Evolutionary conservation across 1,140 invertebrate species (phyloP).

Genomic region (Drosophila persimilis): DNA sequence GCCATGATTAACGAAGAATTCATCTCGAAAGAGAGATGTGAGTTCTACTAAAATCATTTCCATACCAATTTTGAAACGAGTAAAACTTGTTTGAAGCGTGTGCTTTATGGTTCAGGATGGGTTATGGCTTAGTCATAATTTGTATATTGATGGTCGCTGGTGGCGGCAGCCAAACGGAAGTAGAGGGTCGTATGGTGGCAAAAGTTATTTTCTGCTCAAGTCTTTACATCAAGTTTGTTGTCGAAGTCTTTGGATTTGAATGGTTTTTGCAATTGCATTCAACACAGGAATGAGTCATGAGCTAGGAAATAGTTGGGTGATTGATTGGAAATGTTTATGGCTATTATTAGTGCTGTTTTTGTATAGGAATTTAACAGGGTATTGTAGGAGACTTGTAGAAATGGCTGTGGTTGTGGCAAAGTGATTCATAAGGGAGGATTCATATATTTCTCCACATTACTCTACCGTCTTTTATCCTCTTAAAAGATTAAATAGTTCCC

Average conservation of each 20-base stretch:
- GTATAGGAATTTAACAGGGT: too few relatives aligned
- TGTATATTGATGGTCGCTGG: constrained; percentile 44
- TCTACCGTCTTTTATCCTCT: too few relatives aligned
- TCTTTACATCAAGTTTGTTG: constrained; percentile 30
- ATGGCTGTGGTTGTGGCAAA: too few relatives aligned
- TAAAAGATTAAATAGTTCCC: too few relatives aligned
- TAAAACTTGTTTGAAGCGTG: constrained; percentile 64
- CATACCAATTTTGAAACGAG: constrained; percentile 52
- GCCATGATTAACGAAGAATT: constrained; percentile 37
- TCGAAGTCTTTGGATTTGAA: constrained; percentile 33
- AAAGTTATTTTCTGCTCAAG: neutral
- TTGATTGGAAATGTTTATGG: too few relatives aligned
- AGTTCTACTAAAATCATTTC: constrained; percentile 61
- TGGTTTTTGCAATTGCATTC: neutral
- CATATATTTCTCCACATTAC: too few relatives aligned
- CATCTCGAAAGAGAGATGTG: constrained; percentile 49
- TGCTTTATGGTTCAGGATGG: constrained; percentile 53
- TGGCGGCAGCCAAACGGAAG: constrained; percentile 52
- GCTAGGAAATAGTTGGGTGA: too few relatives aligned
- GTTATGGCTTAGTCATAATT: constrained; percentile 70
- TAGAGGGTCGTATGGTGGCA: constrained; percentile 5
- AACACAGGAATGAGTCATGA: too few relatives aligned
- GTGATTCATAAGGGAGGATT: too few relatives aligned
- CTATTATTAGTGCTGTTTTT: too few relatives aligned
- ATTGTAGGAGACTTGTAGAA: too few relatives aligned